Evolutionary conservation across 2,888 invertebrate species (phyloP).

Genomic region (Crossocerus cetratus): DNA sequence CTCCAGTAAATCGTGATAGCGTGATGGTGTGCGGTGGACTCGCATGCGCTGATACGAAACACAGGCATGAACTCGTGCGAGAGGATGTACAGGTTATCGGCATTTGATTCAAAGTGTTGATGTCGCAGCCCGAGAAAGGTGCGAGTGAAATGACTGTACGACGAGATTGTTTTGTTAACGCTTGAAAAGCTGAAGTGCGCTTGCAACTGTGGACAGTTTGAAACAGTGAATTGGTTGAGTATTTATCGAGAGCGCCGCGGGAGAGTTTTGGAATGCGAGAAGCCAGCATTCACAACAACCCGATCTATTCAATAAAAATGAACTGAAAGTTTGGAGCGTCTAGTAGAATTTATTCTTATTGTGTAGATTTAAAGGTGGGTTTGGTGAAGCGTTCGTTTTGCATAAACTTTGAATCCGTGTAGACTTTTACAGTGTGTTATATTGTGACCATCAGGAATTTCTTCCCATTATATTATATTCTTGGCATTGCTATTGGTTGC

Average conservation of each 20-base stretch:
- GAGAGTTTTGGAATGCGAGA: no score
- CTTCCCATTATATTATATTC: not conserved
- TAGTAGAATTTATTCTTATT: no score
- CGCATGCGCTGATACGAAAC: not conserved
- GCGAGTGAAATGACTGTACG: not conserved
- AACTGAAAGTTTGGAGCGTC: no score
- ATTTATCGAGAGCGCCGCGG: no score
- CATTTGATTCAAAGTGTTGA: conserved; percentile 20
- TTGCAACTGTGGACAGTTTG: not conserved
- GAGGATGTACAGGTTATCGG: conserved; percentile 10
- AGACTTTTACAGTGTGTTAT: not conserved
- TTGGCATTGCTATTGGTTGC: not conserved
- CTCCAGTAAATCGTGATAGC: no score
- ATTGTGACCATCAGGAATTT: not conserved
- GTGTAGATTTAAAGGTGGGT: no score
- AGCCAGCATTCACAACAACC: no score
- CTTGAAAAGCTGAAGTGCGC: not conserved
- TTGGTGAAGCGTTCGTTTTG: no score
- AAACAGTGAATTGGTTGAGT: not conserved
- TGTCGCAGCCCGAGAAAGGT: conserved; percentile 7
- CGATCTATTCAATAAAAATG: no score
- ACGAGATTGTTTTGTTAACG: not conserved
- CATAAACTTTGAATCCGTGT: not conserved
- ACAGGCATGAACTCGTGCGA: conserved; percentile 1
- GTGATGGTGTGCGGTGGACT: not conserved